These are phyloP conservation scores for Saccopteryx leptura DNA, from an alignment of 2,113 vertebrate species.

Conservation along the genomic window DNA sequence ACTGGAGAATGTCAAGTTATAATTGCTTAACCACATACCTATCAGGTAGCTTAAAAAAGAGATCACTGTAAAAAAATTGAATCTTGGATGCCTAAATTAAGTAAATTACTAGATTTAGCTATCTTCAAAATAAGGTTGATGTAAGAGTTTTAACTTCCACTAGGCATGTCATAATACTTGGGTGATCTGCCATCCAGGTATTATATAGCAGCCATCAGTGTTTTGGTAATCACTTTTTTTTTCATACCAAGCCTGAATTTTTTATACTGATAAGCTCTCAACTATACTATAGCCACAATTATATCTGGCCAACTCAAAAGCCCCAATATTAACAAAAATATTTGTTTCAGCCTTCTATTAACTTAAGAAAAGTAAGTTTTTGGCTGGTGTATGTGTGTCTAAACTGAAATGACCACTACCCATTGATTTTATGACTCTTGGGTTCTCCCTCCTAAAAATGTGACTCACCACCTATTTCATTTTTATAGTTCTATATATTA, in stretches of 20 bases:
- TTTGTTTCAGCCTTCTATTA: background rate
- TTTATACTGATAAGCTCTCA: background rate
- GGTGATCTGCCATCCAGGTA: background rate
- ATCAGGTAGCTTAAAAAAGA: conserved; percentile 7
- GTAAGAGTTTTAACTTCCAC: background rate
- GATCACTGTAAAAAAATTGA: background rate
- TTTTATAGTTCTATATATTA: background rate
- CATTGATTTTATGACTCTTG: background rate
- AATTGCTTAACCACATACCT: background rate
- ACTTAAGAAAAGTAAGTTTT: conserved; percentile 9
- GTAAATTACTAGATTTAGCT: background rate
- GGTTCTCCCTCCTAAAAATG: background rate
- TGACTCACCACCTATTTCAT: background rate
- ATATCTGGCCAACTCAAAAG: background rate
- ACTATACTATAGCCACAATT: background rate
- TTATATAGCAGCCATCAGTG: background rate
- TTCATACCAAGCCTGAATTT: background rate
- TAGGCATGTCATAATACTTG: background rate
- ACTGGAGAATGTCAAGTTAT: background rate
- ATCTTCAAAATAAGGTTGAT: background rate
- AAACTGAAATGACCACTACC: background rate
- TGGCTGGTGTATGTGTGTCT: background rate
- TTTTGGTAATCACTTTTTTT: background rate
- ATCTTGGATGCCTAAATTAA: background rate
- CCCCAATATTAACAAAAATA: conserved; percentile 3